Evolutionary conservation across 2,888 invertebrate genomes (phyloP), one percentile per base, ranked within the genome.

Genomic region (Rapana venosa): DNA sequence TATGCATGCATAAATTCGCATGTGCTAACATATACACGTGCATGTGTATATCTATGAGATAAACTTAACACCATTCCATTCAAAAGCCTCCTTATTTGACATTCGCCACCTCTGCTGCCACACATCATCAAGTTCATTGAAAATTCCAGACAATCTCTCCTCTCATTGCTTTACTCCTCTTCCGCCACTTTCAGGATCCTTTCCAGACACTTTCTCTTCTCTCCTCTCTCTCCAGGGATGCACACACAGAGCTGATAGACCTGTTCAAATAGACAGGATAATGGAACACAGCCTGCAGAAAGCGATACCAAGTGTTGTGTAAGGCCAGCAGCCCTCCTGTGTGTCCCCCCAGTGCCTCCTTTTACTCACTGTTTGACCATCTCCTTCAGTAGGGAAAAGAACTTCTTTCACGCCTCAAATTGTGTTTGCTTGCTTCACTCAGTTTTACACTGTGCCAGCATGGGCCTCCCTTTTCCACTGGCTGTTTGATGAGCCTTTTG

Each of bases 401-500:
- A 88, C 83, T 88, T 30, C 83, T 88, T 61, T 84, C 61, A 66
- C 81, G 81, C 30, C 66, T 32, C 81, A 88, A 88, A 88, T 88
- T 83, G 88, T 83, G 83, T 88, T 88, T 88, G 88, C 88, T 79
- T 35, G 79, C 17, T 6, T 88, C 88, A 22, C 88, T 81, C 56
- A 83, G 88, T 88, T 88, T 81, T 66, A 32, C 58, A 86, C 66
- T 47, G 11, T 56, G 58, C 30, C 22, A 5, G 8, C 4, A 30
- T 30, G 58, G 58, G 30, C 58, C 30, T 13, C 30, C 30, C 17
- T 81, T 81, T 20, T 47, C 47, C 47, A 47, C 47, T 47, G 47
- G 47, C 47, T 47, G 47, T 47, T 47, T 47, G 47, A 47, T 47
- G 47, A 47, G 47, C 47, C 79, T 81, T 81, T 81, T 81, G 79